Evolutionary conservation across 1,140 invertebrate species (phyloP).

Genomic region (Druon quercuslanigerum): DNA sequence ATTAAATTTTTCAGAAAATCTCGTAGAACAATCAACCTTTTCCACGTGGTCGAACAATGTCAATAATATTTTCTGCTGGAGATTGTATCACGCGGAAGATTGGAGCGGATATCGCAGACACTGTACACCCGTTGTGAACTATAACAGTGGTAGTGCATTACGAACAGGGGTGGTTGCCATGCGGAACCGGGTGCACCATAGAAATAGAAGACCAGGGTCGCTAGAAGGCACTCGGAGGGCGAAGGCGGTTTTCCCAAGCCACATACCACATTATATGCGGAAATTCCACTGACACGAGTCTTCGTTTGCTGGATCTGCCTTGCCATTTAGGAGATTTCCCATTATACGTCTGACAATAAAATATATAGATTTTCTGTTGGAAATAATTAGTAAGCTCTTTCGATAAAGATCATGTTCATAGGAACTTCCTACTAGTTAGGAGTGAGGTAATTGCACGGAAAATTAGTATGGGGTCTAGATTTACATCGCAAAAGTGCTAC

Average conservation of each 20-base stretch:
- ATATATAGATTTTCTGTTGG: background rate
- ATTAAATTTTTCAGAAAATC: background rate
- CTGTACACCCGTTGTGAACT: constrained; percentile 1
- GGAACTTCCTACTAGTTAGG: no score
- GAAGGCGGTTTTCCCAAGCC: constrained; percentile 5
- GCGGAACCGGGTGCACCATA: background rate
- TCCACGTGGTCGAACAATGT: background rate
- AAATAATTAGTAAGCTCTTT: background rate
- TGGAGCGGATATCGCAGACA: constrained; percentile 11
- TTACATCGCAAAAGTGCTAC: no score
- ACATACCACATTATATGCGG: constrained; percentile 9
- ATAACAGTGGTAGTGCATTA: constrained; percentile 24
- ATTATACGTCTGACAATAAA: background rate
- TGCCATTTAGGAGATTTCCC: background rate
- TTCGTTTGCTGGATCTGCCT: background rate
- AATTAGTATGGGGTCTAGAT: no score
- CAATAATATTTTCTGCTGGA: constrained; percentile 6
- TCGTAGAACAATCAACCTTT: background rate
- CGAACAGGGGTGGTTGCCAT: constrained; percentile 14
- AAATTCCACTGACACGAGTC: background rate
- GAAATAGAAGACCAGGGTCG: background rate
- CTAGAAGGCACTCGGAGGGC: background rate
- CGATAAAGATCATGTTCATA: no score
- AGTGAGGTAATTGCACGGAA: no score
- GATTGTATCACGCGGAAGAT: constrained; percentile 12